These are phyloP conservation scores for Rhinolophus ferrumequinum DNA, from an alignment of 2,113 vertebrate genomes.

Conservation along the genomic window DNA sequence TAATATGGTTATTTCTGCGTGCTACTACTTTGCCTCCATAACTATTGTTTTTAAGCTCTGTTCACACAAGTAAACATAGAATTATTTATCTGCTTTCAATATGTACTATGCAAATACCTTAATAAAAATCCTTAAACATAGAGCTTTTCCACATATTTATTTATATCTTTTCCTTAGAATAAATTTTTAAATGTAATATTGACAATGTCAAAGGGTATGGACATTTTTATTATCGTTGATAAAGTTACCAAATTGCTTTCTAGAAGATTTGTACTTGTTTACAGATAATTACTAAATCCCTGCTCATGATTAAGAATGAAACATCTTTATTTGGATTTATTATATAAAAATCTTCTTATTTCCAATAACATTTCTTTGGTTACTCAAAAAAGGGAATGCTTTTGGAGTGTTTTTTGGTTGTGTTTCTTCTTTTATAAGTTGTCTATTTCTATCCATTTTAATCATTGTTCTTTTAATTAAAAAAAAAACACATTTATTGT, in stretches of 20 bases:
- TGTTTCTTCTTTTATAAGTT: not conserved
- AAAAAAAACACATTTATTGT: not conserved
- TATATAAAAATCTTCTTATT: conserved; percentile 51
- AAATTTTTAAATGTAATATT: conserved; percentile 32
- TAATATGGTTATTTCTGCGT: not conserved
- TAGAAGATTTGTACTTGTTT: conserved; percentile 3
- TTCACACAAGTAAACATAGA: conserved; percentile 11
- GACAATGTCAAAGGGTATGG: conserved; percentile 33
- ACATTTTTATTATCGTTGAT: conserved; percentile 42
- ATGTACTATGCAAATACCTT: conserved; percentile 3
- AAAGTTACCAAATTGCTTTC: not conserved
- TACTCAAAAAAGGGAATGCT: not conserved
- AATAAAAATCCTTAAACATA: not conserved
- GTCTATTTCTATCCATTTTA: not conserved
- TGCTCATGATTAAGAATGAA: conserved; percentile 12
- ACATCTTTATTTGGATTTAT: not conserved
- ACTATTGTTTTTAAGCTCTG: not conserved
- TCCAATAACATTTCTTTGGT: not conserved
- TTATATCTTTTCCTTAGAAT: conserved; percentile 29
- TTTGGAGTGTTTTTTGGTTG: not conserved
- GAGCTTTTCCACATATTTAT: not conserved
- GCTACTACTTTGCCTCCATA: not conserved
- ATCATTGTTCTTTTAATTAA: not conserved
- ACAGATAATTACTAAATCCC: not conserved
- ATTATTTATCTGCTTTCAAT: not conserved